Conservation (phyloP, 2,797 vertebrate genomes). For the Aplochiton taeniatus region DNA sequence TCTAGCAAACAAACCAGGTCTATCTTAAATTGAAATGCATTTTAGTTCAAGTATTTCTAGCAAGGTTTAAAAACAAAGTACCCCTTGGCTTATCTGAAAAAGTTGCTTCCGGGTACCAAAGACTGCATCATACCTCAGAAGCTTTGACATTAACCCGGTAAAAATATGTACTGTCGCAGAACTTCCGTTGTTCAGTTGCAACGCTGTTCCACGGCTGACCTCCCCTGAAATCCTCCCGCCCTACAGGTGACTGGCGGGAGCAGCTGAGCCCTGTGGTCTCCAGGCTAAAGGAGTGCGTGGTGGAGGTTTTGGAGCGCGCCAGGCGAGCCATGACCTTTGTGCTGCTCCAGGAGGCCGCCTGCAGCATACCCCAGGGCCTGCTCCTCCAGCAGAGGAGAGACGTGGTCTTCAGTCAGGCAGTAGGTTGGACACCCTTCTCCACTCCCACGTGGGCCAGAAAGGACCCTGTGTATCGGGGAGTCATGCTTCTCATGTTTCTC, state of each 20-base stretch:
- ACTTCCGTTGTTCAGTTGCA: not conserved
- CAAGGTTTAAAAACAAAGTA: no score
- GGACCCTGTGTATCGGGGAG: not conserved
- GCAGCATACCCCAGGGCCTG: constrained; percentile 90
- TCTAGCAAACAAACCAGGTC: no score
- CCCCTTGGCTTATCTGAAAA: no score
- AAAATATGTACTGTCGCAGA: no score
- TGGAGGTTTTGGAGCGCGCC: constrained; percentile 88
- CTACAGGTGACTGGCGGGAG: constrained; percentile 87
- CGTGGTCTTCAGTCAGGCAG: constrained; percentile 95
- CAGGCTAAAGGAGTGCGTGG: constrained; percentile 90
- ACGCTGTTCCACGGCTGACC: not conserved
- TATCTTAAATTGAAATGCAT: no score
- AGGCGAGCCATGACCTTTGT: constrained; percentile 93
- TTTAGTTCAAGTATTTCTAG: no score
- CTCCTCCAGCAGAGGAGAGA: constrained; percentile 91
- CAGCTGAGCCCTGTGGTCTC: constrained; percentile 86
- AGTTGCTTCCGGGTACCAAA: no score
- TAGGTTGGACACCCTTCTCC: constrained; percentile 66
- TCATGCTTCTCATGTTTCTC: no score
- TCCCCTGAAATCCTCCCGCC: not conserved
- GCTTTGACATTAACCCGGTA: no score
- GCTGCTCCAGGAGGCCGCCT: constrained; percentile 93
- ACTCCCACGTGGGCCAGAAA: not conserved
- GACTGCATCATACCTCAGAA: no score